These are phyloP conservation scores for Penaeus indicus DNA, from an alignment of 1,140 invertebrate species.

Conservation along the genomic window DNA sequence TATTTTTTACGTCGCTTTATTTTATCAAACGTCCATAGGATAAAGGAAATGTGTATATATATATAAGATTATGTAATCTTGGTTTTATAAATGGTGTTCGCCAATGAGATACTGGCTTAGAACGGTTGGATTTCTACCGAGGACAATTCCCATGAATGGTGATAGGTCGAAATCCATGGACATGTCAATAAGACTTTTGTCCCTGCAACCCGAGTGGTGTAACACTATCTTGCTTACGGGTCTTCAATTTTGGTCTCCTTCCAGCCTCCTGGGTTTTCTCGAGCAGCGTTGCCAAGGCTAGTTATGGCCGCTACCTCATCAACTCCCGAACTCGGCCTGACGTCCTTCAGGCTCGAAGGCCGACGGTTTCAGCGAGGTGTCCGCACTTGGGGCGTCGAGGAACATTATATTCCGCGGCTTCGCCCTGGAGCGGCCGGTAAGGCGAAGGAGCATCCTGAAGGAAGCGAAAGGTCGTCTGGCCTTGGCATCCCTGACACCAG, in stretches of 20 bases:
- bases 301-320: too few species aligned
- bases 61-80: neutral
- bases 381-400: neutral
- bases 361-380: neutral
- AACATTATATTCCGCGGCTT: neutral
- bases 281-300: slow-evolving; percentile 43
- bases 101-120: slow-evolving; percentile 55
- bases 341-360: neutral
- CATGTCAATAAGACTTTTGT: neutral
- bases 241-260: slow-evolving; percentile 64
- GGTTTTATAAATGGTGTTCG: slow-evolving; percentile 54
- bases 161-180: neutral
- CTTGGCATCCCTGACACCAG: slow-evolving; percentile 50
- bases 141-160: slow-evolving; percentile 41
- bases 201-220: slow-evolving; percentile 31
- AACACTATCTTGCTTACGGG: slow-evolving; percentile 46
- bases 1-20: too few species aligned
- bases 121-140: slow-evolving; percentile 20
- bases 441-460: neutral
- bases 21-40: too few species aligned
- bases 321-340: too few species aligned
- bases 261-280: slow-evolving; percentile 62
- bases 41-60: too few species aligned
- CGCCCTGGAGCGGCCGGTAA: too few species aligned
- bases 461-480: slow-evolving; percentile 27